These are phyloP conservation scores for Lontra canadensis DNA, from an alignment of 2,113 vertebrate species.

Conservation along the genomic window DNA sequence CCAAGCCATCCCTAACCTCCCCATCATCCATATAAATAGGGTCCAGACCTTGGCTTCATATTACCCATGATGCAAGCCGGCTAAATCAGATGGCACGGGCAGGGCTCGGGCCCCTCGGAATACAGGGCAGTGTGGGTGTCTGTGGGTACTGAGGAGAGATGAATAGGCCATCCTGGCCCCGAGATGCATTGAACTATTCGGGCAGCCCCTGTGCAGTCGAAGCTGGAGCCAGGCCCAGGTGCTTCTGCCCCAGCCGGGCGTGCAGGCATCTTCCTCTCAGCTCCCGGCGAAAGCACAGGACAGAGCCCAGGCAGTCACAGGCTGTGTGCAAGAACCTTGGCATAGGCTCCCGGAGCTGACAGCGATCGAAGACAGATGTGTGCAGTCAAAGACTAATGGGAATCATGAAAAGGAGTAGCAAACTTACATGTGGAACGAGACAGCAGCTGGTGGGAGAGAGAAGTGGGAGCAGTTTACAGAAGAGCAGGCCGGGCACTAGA, in stretches of 20 bases:
- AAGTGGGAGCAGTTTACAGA: not conserved
- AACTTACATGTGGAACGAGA: conserved; percentile 47
- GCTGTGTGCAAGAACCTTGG: conserved; percentile 18
- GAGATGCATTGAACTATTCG: not conserved
- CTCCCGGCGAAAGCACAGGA: accelerated
- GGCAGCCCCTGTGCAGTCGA: not conserved
- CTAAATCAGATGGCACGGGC: not conserved
- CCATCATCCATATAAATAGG: not conserved
- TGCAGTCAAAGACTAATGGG: conserved; percentile 24
- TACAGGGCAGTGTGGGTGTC: not conserved
- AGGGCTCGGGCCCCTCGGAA: not conserved
- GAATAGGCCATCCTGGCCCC: not conserved
- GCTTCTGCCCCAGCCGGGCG: not conserved
- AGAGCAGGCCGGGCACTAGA: conserved; percentile 11
- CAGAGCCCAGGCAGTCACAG: not conserved
- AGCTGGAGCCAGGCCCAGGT: not conserved
- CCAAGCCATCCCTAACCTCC: not conserved
- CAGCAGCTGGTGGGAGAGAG: not conserved
- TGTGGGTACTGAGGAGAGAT: not conserved
- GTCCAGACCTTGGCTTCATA: not conserved
- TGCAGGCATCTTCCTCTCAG: not conserved
- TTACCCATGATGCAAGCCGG: not conserved
- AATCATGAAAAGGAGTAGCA: conserved; percentile 61
- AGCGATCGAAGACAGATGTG: conserved; percentile 59
- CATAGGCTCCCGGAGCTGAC: conserved; percentile 28